A percentile compares a stretch with the other conserved stretches of the same genome.
Evolutionary conservation across 2,888 invertebrate genomes (phyloP).

Genomic region (Spicauda simplicius): DNA sequence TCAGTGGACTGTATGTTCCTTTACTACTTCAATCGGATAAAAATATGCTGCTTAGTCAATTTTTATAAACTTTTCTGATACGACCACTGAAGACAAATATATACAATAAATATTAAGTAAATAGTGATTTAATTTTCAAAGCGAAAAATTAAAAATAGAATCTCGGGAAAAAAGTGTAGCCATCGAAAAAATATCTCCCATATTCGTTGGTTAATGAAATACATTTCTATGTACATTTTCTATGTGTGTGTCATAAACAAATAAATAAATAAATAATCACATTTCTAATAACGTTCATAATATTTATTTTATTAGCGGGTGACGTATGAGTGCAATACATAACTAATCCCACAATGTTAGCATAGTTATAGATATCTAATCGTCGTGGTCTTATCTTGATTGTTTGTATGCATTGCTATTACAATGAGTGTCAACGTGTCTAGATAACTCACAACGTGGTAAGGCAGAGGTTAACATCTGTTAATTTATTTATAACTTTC

Average conservation of each 20-base stretch:
- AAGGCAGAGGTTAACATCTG: background rate
- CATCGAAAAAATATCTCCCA: background rate
- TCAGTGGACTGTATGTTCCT: no score
- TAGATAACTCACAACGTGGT: background rate
- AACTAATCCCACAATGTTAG: slow-evolving; percentile 8
- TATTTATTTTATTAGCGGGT: background rate
- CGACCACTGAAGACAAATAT: no score
- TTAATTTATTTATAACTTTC: background rate
- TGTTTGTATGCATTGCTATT: slow-evolving; percentile 24
- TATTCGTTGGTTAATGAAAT: background rate
- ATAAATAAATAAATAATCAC: no score
- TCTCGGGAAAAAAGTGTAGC: background rate
- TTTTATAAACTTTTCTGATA: no score
- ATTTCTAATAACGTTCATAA: no score
- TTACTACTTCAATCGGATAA: no score
- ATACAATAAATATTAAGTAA: no score
- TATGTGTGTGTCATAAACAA: no score
- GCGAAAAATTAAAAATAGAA: no score
- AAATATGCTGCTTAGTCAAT: no score
- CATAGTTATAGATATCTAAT: slow-evolving; percentile 20
- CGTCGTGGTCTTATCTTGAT: slow-evolving; percentile 9
- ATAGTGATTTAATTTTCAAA: no score
- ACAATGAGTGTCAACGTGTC: slow-evolving; percentile 11
- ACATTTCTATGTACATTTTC: no score
- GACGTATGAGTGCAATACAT: background rate